phyloP scores from a whole-genome alignment of 2,888 invertebrate species.

The Macrosoma leucophasiata region DNA sequence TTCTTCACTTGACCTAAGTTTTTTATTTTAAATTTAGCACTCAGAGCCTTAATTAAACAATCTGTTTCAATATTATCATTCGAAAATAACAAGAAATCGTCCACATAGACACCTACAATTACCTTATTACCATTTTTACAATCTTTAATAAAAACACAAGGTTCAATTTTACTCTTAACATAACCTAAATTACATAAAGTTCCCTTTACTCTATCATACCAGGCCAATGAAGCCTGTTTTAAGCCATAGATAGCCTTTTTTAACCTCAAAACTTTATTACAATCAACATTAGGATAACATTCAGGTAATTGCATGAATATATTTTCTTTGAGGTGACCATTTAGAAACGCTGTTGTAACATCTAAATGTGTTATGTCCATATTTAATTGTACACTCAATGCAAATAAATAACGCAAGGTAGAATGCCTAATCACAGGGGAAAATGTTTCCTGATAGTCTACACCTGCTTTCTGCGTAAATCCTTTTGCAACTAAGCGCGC shows the following conservation, averaged over 20 bases:
- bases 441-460: conserved; percentile 12
- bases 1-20: conserved; percentile 6
- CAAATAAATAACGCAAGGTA: conserved; percentile 16
- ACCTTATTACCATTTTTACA: neutral
- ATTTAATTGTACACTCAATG: conserved; percentile 11
- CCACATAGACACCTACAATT: conserved; percentile 6
- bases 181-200: conserved; percentile 4
- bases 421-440: conserved; percentile 6
- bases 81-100: conserved; percentile 4
- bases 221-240: conserved; percentile 1
- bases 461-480: conserved; percentile 12
- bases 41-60: neutral
- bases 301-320: conserved; percentile 10
- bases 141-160: conserved; percentile 7
- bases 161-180: conserved; percentile 5
- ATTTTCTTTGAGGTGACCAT: conserved; percentile 14
- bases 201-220: conserved; percentile 1
- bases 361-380: conserved; percentile 18
- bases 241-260: conserved; percentile 7
- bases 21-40: conserved; percentile 6
- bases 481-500: conserved; percentile 16
- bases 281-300: conserved; percentile 1
- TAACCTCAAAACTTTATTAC: too few relatives aligned
- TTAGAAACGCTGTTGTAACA: conserved; percentile 20
- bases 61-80: neutral